Percentiles rank a stretch among this genome's conserved stretches.
Conservation (phyloP, 2,113 vertebrate species). For the Coregonus clupeaformis region DNA sequence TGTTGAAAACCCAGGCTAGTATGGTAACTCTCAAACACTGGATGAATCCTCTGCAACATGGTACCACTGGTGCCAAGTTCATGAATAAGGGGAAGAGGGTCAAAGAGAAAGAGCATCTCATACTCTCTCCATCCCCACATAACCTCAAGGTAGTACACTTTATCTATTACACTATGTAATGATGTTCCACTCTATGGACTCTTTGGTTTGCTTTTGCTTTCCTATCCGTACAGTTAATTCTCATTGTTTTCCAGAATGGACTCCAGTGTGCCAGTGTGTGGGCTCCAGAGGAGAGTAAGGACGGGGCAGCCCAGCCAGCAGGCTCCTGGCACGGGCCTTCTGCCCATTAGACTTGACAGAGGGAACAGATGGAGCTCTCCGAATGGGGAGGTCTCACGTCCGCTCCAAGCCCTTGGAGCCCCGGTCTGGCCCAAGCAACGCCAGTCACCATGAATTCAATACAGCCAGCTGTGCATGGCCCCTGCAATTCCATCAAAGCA, state of each 20-base stretch:
- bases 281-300: conserved; percentile 27
- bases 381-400: conserved; percentile 47
- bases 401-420: conserved; percentile 25
- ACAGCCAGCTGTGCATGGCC: conserved; percentile 51
- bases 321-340: conserved; percentile 56
- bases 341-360: conserved; percentile 58
- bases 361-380: conserved; percentile 69
- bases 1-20: not conserved
- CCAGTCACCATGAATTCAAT: conserved; percentile 21
- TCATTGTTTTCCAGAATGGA: no score
- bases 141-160: no score
- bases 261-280: conserved; percentile 13
- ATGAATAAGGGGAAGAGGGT: not conserved
- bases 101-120: not conserved
- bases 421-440: conserved; percentile 18
- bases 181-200: no score
- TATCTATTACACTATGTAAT: no score
- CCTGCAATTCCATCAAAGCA: conserved; percentile 64
- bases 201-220: not conserved
- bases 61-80: not conserved
- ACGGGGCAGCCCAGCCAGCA: conserved; percentile 28
- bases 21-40: no score
- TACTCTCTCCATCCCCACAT: conserved; percentile 11
- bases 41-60: no score
- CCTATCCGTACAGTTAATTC: no score